phyloP scores from a whole-genome alignment of 2,888 invertebrate genomes.

The Physocephala rufipes region DNA sequence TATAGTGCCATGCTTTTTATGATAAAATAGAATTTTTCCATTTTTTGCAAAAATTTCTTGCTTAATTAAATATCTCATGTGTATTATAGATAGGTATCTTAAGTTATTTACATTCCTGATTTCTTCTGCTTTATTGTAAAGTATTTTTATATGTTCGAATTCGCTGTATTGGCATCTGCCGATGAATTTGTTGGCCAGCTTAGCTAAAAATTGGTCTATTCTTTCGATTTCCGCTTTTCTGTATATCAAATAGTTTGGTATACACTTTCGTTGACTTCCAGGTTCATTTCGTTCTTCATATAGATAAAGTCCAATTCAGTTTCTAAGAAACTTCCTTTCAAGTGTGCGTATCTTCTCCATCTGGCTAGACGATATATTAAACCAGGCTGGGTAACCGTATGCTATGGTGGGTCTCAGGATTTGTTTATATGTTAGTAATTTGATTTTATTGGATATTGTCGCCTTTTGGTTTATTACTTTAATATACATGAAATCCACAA shows the following conservation, averaged over 20 bases:
- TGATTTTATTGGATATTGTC: too few species aligned
- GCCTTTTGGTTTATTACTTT: too few species aligned
- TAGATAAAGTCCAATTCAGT: neutral
- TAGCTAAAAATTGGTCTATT: neutral
- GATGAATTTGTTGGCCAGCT: neutral
- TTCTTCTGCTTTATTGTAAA: neutral
- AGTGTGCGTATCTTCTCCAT: slow-evolving; percentile 1
- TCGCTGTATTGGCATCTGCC: neutral
- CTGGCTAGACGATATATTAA: slow-evolving; percentile 7
- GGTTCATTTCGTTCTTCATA: neutral
- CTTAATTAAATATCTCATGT: neutral
- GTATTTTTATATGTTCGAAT: neutral
- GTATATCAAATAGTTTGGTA: neutral
- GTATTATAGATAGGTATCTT: neutral
- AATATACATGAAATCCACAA: too few species aligned
- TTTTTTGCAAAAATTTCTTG: neutral
- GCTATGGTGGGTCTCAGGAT: neutral
- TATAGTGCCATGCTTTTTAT: too few species aligned
- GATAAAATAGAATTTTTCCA: slow-evolving; percentile 3
- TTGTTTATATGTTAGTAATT: slow-evolving; percentile 1
- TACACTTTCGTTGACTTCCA: neutral
- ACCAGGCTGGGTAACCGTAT: slow-evolving; percentile 7
- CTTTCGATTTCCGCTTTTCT: neutral
- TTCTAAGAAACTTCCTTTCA: slow-evolving; percentile 5
- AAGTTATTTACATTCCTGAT: neutral